These are phyloP conservation scores for Drosophila merina DNA, from an alignment of 2,888 invertebrate species.

Conservation along the genomic window DNA sequence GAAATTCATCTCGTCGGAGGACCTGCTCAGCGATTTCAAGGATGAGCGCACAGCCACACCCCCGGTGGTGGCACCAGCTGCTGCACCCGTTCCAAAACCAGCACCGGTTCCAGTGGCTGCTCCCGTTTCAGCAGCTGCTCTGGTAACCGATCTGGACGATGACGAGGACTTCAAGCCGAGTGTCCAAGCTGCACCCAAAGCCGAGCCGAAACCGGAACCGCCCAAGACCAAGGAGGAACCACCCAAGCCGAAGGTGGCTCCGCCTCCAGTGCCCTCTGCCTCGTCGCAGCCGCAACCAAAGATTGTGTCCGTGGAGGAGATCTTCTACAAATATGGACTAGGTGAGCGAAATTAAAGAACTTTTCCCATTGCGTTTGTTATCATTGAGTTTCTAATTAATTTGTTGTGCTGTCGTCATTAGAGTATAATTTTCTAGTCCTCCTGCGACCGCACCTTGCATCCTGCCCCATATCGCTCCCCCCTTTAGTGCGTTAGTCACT, in stretches of 20 bases:
- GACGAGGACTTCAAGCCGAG: constrained; percentile 68
- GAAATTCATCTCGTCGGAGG: constrained; percentile 84
- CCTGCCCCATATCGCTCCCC: constrained; percentile 23
- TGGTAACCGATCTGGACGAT: constrained; percentile 77
- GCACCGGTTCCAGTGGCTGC: constrained; percentile 31
- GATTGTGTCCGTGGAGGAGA: constrained; percentile 86
- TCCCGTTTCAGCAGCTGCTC: constrained; percentile 26
- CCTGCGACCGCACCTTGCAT: constrained; percentile 46
- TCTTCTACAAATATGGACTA: constrained; percentile 88
- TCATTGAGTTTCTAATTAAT: constrained; percentile 29
- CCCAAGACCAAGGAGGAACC: constrained; percentile 63
- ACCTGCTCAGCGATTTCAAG: constrained; percentile 82
- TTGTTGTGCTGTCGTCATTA: constrained; percentile 22
- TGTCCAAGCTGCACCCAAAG: constrained; percentile 32
- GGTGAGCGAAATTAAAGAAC: constrained; percentile 85
- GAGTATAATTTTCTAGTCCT: constrained; percentile 30
- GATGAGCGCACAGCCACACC: constrained; percentile 76
- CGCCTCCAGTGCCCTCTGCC: constrained; percentile 5
- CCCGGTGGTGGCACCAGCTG: constrained; percentile 30
- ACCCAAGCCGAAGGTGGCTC: constrained; percentile 47
- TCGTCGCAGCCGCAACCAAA: constrained; percentile 66
- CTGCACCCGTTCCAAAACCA: constrained; percentile 6
- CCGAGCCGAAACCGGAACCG: constrained; percentile 45
- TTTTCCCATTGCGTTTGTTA: not conserved
- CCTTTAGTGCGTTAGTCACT: constrained; percentile 27